These are phyloP conservation scores for Papilio gigon DNA, from an alignment of 2,888 invertebrate species.

Conservation along the genomic window DNA sequence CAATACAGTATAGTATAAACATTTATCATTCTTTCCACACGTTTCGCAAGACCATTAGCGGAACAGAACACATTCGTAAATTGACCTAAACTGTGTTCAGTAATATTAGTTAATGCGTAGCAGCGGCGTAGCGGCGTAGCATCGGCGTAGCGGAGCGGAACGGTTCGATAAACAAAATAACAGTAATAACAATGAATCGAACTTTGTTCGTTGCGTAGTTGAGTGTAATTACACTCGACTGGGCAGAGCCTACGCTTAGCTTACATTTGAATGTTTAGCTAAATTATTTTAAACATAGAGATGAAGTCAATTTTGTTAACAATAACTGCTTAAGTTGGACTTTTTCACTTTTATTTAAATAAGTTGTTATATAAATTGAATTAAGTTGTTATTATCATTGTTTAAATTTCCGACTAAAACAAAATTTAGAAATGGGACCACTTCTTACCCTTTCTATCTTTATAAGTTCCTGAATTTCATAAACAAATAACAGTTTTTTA, in stretches of 20 bases:
- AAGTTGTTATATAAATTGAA: too few species aligned
- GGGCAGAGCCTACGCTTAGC: neutral
- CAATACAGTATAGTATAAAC: neutral
- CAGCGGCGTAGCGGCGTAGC: neutral
- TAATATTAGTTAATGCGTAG: conserved; percentile 18
- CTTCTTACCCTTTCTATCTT: neutral
- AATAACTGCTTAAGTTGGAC: too few species aligned
- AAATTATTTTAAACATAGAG: neutral
- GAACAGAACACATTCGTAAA: conserved; percentile 14
- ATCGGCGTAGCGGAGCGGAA: conserved; percentile 12
- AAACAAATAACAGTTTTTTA: neutral
- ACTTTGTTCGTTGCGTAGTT: conserved; percentile 20
- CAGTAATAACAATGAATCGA: conserved; percentile 24
- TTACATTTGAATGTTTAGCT: conserved; percentile 1
- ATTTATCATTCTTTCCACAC: neutral
- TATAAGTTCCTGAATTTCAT: neutral
- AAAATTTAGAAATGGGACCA: too few species aligned
- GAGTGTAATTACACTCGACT: conserved; percentile 14
- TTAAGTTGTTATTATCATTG: too few species aligned
- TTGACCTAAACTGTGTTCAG: conserved; percentile 16
- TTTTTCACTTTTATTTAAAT: too few species aligned
- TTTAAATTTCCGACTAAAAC: too few species aligned
- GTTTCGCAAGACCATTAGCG: neutral
- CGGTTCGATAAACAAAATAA: conserved; percentile 14
- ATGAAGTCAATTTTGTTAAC: neutral